Evolutionary conservation across 2,888 invertebrate species (phyloP).

Genomic region (Dryobota labecula): DNA sequence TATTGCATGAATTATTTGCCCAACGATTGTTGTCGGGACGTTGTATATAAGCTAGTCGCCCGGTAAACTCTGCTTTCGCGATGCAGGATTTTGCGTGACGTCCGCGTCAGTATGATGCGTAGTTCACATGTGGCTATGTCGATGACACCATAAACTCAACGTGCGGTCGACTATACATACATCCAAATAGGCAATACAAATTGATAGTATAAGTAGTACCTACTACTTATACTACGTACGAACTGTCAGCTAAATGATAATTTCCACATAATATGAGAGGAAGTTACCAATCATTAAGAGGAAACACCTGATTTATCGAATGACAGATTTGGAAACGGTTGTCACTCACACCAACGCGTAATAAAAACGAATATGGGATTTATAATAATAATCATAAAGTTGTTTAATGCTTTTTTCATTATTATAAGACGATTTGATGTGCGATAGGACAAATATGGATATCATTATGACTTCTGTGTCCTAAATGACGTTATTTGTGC

Average conservation of each 20-base stretch:
- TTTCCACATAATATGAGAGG: slow-evolving; percentile 66
- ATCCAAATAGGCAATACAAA: slow-evolving; percentile 43
- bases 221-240: slow-evolving; percentile 6
- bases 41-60: too few relatives aligned
- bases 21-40: too few relatives aligned
- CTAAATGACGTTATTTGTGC: slow-evolving; percentile 24
- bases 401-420: slow-evolving; percentile 33
- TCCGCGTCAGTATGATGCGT: too few relatives aligned
- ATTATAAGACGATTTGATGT: slow-evolving; percentile 12
- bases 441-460: slow-evolving; percentile 19
- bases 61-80: too few relatives aligned
- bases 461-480: slow-evolving; percentile 19
- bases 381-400: slow-evolving; percentile 33
- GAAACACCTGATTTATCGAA: slow-evolving; percentile 54
- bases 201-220: slow-evolving; percentile 20
- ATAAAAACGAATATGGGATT: slow-evolving; percentile 48
- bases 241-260: slow-evolving; percentile 60
- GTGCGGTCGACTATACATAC: not conserved
- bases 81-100: too few relatives aligned
- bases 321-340: slow-evolving; percentile 51
- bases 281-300: slow-evolving; percentile 65
- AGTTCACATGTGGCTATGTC: too few relatives aligned
- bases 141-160: too few relatives aligned
- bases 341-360: slow-evolving; percentile 59
- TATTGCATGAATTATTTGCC: too few relatives aligned